Evolutionary conservation across 2,888 invertebrate genomes (phyloP).

Genomic region (Drosophila mulleri): DNA sequence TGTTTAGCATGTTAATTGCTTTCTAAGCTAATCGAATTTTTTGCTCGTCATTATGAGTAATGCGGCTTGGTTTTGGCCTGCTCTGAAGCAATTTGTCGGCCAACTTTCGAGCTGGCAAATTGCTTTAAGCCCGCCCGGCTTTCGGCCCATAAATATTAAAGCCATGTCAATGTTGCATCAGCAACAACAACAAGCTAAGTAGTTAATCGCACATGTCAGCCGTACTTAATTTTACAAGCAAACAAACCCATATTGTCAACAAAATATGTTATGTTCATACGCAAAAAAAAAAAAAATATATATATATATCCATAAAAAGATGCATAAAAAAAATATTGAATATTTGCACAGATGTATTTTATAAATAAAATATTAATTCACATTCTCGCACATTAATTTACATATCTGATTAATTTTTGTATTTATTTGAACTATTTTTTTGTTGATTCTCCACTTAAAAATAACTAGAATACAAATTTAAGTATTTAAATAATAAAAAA

Average conservation of each 20-base stretch:
- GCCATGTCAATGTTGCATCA: conserved; percentile 45
- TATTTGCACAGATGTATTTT: conserved; percentile 24
- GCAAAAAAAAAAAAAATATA: not conserved
- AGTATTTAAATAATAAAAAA: not conserved
- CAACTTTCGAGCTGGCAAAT: conserved; percentile 66
- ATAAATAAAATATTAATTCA: conserved; percentile 21
- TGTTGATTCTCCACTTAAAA: not conserved
- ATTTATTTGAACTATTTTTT: conserved; percentile 25
- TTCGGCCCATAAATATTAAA: conserved; percentile 61
- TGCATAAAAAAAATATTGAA: conserved; percentile 1
- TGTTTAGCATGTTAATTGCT: conserved; percentile 78
- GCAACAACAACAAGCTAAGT: conserved; percentile 28
- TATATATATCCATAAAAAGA: not conserved
- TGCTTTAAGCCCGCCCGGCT: conserved; percentile 58
- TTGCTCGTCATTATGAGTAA: conserved; percentile 79
- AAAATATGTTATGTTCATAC: conserved; percentile 27
- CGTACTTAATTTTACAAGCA: conserved; percentile 61
- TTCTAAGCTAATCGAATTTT: conserved; percentile 77
- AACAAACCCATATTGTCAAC: conserved; percentile 61
- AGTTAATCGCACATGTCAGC: conserved; percentile 73
- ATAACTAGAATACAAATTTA: not conserved
- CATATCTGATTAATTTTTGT: conserved; percentile 32
- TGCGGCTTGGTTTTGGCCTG: conserved; percentile 45
- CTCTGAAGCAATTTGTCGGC: conserved; percentile 74
- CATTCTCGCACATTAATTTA: conserved; percentile 36